These are phyloP conservation scores for Pleuronectes platessa DNA, from an alignment of 2,113 vertebrate species.

Conservation along the genomic window DNA sequence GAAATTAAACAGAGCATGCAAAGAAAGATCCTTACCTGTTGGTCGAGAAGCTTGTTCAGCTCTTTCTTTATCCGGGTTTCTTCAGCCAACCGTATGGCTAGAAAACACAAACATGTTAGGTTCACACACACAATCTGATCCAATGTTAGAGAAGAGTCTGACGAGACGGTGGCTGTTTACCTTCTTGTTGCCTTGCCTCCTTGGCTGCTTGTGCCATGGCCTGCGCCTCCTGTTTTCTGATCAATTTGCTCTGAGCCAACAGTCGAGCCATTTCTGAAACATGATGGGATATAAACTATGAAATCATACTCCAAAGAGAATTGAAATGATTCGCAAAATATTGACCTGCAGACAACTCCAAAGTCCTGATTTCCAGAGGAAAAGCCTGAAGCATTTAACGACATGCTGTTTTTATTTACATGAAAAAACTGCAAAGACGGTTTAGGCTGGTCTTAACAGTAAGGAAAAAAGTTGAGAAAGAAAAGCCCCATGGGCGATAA, in stretches of 20 bases:
- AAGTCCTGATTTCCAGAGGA: constrained; percentile 12
- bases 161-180: constrained; percentile 68
- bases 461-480: too few relatives aligned
- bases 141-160: constrained; percentile 4
- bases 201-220: constrained; percentile 92
- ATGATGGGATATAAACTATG: constrained; percentile 12
- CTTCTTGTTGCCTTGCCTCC: constrained; percentile 94
- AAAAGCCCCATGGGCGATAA: too few relatives aligned
- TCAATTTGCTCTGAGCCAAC: constrained; percentile 94
- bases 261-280: constrained; percentile 94
- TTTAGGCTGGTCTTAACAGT: too few relatives aligned
- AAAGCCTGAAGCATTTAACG: not conserved
- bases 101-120: constrained; percentile 48
- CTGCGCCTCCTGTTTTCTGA: constrained; percentile 94
- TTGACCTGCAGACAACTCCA: not conserved
- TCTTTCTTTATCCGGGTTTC: constrained; percentile 95
- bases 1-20: too few relatives aligned
- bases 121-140: not conserved
- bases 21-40: constrained; percentile 86
- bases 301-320: constrained; percentile 4
- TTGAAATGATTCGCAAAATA: constrained; percentile 2
- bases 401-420: too few relatives aligned
- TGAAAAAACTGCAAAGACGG: too few relatives aligned
- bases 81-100: constrained; percentile 95
- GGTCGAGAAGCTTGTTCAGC: constrained; percentile 95